Conservation (phyloP, 2,888 invertebrate species). For the Idaea aversata region DNA sequence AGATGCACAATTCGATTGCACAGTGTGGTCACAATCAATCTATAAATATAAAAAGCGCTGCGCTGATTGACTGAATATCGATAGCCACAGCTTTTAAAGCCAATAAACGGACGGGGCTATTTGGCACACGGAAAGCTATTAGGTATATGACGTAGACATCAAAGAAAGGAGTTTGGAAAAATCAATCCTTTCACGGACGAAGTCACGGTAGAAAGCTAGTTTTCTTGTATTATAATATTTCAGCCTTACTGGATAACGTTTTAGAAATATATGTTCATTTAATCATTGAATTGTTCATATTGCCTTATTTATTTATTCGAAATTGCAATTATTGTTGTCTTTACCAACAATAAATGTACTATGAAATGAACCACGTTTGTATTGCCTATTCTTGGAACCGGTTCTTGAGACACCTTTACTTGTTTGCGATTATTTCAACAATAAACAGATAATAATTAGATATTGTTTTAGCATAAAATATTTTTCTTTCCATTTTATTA, state of each 20-base stretch:
- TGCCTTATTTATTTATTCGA: background rate
- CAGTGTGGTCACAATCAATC: background rate
- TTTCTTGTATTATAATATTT: too few relatives aligned
- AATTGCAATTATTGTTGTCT: background rate
- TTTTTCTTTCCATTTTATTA: background rate
- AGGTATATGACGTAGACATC: too few relatives aligned
- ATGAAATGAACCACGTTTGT: background rate
- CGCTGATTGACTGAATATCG: too few relatives aligned
- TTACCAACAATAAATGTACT: background rate
- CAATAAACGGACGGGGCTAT: too few relatives aligned
- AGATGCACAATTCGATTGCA: background rate
- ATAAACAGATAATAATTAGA: background rate
- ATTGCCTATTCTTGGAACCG: background rate
- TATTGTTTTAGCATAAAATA: background rate
- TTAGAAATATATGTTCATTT: too few relatives aligned
- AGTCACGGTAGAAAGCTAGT: too few relatives aligned
- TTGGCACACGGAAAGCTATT: too few relatives aligned
- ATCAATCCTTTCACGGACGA: too few relatives aligned
- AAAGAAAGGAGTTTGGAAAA: too few relatives aligned
- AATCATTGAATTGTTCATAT: too few relatives aligned
- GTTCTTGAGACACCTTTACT: background rate
- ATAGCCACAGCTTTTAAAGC: too few relatives aligned
- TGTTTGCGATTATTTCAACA: constrained; percentile 1
- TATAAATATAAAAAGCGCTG: background rate
- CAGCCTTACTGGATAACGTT: too few relatives aligned